These are phyloP conservation scores for Parus major DNA, from an alignment of 2,113 vertebrate species.

Conservation along the genomic window DNA sequence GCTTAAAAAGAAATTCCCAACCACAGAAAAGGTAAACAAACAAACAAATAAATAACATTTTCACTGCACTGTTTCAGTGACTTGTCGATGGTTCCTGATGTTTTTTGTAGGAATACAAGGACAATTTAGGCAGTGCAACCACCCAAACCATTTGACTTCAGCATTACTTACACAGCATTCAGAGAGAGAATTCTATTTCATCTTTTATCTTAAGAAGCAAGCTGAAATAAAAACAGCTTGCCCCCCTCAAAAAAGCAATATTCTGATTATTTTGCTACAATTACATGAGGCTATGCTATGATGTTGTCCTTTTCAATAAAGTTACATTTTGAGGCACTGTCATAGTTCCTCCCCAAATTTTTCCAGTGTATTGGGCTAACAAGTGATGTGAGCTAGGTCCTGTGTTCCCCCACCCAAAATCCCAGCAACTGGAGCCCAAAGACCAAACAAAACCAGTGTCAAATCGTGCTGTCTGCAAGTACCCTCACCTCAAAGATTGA, in stretches of 20 bases:
- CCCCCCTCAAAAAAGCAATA: not conserved
- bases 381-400: not conserved
- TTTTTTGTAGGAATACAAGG: not conserved
- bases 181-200: not conserved
- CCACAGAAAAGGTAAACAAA: not conserved
- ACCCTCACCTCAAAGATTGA: not conserved
- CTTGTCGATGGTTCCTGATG: not conserved
- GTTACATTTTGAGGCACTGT: not conserved
- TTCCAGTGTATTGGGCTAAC: not conserved
- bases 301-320: not conserved
- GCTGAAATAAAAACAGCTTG: slow-evolving; percentile 29
- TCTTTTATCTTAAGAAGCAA: slow-evolving; percentile 3
- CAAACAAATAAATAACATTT: not conserved
- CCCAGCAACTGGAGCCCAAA: not conserved
- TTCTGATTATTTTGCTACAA: not conserved
- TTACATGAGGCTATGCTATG: not conserved
- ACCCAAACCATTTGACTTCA: not conserved
- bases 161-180: slow-evolving; percentile 32
- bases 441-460: not conserved
- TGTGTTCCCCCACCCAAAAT: not conserved
- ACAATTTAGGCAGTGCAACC: slow-evolving; percentile 50
- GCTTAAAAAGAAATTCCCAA: slow-evolving; percentile 9
- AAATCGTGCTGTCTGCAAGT: not conserved
- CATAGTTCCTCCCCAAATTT: not conserved
- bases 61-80: slow-evolving; percentile 40